Evolutionary conservation across 2,888 invertebrate species (phyloP), one percentile per base, ranked within the genome.

Genomic region (Tinea semifulvella): DNA sequence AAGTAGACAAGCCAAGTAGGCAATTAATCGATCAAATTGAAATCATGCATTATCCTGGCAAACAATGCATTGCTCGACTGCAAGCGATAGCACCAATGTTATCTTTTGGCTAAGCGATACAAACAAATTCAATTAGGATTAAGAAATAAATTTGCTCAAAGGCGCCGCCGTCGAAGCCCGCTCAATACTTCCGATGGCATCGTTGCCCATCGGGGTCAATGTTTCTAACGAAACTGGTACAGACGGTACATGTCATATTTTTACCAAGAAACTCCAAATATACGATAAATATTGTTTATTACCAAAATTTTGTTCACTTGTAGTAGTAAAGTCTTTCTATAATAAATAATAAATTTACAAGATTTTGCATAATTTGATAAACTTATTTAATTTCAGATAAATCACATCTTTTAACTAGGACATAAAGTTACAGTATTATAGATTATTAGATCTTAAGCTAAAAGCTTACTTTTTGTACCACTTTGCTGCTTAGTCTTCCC

Each of bases 61-160:
- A 18, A 36, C 36, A 36, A 36, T 36, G 36, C 36, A 36, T 36
- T 18, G 16, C 36, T 38, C 40, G 40, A 14, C 26, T 28, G 4
- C 20, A 11, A 17, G n/a, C 10, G 43, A 43, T 31, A 31, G 13
- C n/a, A 7, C 14, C 28, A 27, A 28, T 65, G 63, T 67, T 74
- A 75, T 75, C 47, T 44, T 70, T 56, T 56, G 48, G 53, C 55
- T 49, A 49, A 53, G 56, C 59, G 61, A 63, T 68, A 79, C 77
- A 75, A 76, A 75, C 72, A 77, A 77, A 77, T 68, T 76, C 77
- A 79, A 76, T 79, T 76, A 77, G 74, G 69, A 75, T 77, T 76
- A 76, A 77, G 75, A 75, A 77, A 72, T 75, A 74, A 71, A 69
- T 58, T 49, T 49, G 49, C 60, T 69, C 70, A 73, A 75, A 76